Conservation (phyloP, 30 jellyfish, hydroid and myxozoan genomes). For the Chironex yamaguchii region DNA sequence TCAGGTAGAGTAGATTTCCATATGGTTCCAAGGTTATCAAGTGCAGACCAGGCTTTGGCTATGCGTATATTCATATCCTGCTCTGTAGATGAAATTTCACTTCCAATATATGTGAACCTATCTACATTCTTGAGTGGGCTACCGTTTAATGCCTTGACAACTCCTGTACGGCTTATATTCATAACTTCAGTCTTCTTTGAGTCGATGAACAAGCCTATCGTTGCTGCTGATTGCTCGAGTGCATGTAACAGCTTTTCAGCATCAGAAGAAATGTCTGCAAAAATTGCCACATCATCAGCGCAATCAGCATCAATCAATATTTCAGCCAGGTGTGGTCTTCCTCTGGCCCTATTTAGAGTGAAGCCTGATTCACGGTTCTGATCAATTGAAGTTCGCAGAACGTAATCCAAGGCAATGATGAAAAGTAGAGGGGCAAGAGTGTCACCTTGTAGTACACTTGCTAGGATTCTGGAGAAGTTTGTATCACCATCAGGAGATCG, state of each 20-base stretch:
- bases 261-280: not conserved
- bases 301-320: no score
- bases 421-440: no score
- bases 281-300: slow-evolving; percentile 30
- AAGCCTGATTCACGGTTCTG: no score
- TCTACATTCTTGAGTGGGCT: slow-evolving; percentile 1
- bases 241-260: no score
- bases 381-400: no score
- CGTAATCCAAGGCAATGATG: no score
- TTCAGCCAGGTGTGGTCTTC: no score
- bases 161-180: no score
- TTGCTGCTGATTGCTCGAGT: not conserved
- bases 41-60: slow-evolving; percentile 60
- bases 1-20: slow-evolving; percentile 42
- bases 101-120: slow-evolving; percentile 5
- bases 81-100: slow-evolving; percentile 40
- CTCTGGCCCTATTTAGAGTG: no score
- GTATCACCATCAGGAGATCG: no score
- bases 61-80: slow-evolving; percentile 12
- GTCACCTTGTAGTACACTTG: no score
- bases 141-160: slow-evolving; percentile 2
- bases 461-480: no score
- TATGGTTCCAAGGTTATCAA: not conserved
- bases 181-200: slow-evolving; percentile 23
- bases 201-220: slow-evolving; percentile 7